phyloP scores from a whole-genome alignment of 2,113 vertebrate genomes.

The Gymnogyps californianus region DNA sequence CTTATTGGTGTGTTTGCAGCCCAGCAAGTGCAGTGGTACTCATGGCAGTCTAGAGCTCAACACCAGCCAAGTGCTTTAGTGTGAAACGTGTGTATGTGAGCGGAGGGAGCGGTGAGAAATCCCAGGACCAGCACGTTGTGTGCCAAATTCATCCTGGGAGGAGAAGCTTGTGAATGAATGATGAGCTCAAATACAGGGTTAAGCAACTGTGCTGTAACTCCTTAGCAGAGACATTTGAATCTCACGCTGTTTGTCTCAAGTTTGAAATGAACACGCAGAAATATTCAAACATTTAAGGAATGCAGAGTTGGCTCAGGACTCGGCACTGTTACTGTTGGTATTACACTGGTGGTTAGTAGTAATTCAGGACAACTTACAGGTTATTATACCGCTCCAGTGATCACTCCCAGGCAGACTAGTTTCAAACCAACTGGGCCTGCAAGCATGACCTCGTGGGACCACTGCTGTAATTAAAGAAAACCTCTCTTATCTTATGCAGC shows the following conservation, averaged over 20 bases:
- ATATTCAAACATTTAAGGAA: not conserved
- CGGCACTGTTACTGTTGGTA: not conserved
- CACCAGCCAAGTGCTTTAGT: not conserved
- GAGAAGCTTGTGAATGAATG: not conserved
- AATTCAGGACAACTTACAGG: not conserved
- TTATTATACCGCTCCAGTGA: not conserved
- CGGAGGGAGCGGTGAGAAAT: not conserved
- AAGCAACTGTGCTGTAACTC: not conserved
- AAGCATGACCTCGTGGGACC: rapidly evolving
- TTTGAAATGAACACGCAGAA: not conserved
- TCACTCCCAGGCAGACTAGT: not conserved
- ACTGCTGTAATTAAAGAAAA: not conserved
- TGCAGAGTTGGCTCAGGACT: not conserved
- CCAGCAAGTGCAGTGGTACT: not conserved
- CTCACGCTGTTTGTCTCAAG: not conserved
- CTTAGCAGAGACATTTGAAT: not conserved
- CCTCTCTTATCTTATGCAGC: not conserved
- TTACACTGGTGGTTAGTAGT: not conserved
- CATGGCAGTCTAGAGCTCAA: not conserved
- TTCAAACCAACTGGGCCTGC: not conserved
- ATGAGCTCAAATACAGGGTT: not conserved
- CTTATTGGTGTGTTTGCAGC: not conserved
- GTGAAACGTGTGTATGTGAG: not conserved
- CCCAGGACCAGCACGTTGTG: not conserved
- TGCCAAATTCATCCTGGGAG: not conserved